Percentiles rank a stretch among this genome's conserved stretches.
Conservation (phyloP, 2,113 vertebrate genomes). For the Cepphus grylle region DNA sequence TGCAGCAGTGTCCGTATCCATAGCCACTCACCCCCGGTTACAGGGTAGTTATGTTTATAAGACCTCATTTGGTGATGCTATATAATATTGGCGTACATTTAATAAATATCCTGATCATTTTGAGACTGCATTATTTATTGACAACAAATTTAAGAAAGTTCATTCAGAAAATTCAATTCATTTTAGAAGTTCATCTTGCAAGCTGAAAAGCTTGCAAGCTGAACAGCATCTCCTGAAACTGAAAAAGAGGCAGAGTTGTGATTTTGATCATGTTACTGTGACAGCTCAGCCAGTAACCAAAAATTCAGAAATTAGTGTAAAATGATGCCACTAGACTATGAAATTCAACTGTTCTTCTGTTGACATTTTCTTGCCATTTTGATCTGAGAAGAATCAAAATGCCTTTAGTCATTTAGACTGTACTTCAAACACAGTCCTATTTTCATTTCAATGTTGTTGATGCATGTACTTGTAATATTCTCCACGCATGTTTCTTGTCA, state of each 20-base stretch:
- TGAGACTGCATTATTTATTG: background rate
- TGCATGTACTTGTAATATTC: conserved; percentile 8
- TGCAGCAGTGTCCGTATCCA: background rate
- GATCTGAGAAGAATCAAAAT: conserved; percentile 35
- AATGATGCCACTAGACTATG: conserved; percentile 9
- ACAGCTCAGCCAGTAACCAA: conserved; percentile 33
- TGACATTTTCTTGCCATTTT: conserved; percentile 44
- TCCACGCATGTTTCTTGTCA: conserved; percentile 3
- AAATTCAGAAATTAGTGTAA: conserved; percentile 35
- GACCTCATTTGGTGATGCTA: background rate
- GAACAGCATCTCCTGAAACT: background rate
- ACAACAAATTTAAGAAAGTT: background rate
- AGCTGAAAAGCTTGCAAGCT: background rate
- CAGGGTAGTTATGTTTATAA: background rate
- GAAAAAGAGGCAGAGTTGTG: background rate
- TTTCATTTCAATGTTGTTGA: conserved; percentile 9
- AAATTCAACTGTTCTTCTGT: conserved; percentile 29
- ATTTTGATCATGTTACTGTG: background rate
- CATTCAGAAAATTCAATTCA: background rate
- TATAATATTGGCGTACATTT: background rate
- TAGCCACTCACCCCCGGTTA: background rate
- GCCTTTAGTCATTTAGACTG: background rate
- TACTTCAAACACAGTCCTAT: background rate
- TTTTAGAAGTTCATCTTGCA: background rate
- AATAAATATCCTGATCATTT: background rate